Percentiles rank a stretch among this genome's conserved stretches.
Evolutionary conservation across 2,797 vertebrate species (phyloP).

Genomic region (Glossophaga mutica): DNA sequence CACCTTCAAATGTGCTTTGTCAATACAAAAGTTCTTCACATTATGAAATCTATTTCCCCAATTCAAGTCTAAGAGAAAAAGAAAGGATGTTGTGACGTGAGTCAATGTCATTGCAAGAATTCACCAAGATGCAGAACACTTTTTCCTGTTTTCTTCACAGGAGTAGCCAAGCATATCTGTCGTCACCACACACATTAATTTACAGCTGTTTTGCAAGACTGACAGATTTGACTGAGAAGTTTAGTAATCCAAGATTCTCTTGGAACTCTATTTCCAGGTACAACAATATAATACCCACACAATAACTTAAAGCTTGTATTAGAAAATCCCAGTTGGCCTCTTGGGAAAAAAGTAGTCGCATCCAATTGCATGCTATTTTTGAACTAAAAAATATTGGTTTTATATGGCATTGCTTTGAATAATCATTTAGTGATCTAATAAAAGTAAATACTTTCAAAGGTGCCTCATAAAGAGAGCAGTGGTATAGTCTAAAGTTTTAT

Average conservation of each 20-base stretch:
- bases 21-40: neutral
- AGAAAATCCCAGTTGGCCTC: neutral
- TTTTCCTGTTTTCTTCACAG: neutral
- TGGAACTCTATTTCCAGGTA: neutral
- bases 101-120: neutral
- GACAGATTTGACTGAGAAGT: neutral
- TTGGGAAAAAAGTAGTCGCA: neutral
- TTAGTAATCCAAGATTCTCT: neutral
- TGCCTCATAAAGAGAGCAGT: neutral
- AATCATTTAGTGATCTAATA: neutral
- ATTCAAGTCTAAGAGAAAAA: slow-evolving; percentile 9
- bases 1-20: neutral
- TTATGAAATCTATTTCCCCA: neutral
- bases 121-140: neutral
- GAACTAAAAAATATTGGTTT: neutral
- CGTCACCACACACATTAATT: neutral
- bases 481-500: neutral
- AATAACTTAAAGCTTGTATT: neutral
- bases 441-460: slow-evolving; percentile 9
- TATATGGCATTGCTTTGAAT: neutral
- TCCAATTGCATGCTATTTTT: neutral
- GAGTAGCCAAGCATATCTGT: neutral
- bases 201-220: neutral
- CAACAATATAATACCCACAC: neutral
- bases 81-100: neutral